Conservation (phyloP, 2,888 invertebrate species). For the Ischnus inquisitorius region DNA sequence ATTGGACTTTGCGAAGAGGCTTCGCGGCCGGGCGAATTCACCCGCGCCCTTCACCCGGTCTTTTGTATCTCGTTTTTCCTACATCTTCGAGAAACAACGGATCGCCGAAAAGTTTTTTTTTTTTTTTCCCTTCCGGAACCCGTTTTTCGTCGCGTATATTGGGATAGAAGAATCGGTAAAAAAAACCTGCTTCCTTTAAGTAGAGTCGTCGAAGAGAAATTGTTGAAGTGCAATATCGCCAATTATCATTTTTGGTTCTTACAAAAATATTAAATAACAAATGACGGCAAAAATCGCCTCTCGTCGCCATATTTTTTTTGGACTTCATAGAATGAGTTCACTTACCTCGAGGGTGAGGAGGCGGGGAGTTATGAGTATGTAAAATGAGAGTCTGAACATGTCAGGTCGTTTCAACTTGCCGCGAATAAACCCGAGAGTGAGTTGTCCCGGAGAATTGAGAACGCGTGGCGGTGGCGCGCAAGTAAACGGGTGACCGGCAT, state of each 20-base stretch:
- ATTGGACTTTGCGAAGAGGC: background rate
- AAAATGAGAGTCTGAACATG: conserved; percentile 15
- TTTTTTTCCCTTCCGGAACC: background rate
- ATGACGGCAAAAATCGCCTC: background rate
- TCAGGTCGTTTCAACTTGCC: conserved; percentile 27
- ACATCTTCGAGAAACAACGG: background rate
- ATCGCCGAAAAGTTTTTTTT: background rate
- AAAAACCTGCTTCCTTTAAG: too few relatives aligned
- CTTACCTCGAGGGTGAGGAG: too few relatives aligned
- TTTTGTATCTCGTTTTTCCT: background rate
- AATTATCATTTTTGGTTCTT: too few relatives aligned
- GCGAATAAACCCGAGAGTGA: conserved; percentile 32
- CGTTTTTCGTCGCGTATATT: too few relatives aligned
- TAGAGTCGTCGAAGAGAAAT: too few relatives aligned
- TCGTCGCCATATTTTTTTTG: background rate
- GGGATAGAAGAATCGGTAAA: too few relatives aligned
- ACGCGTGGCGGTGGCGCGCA: conserved; percentile 12
- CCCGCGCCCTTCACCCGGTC: background rate
- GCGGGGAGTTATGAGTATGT: background rate
- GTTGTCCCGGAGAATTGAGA: conserved; percentile 40
- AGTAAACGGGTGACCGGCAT: conserved; percentile 20
- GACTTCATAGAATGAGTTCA: too few relatives aligned
- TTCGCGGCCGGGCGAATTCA: background rate
- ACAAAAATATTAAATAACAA: too few relatives aligned
- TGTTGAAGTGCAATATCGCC: too few relatives aligned